phyloP scores from a whole-genome alignment of 2,113 vertebrate species.

The Takifugu flavidus region DNA sequence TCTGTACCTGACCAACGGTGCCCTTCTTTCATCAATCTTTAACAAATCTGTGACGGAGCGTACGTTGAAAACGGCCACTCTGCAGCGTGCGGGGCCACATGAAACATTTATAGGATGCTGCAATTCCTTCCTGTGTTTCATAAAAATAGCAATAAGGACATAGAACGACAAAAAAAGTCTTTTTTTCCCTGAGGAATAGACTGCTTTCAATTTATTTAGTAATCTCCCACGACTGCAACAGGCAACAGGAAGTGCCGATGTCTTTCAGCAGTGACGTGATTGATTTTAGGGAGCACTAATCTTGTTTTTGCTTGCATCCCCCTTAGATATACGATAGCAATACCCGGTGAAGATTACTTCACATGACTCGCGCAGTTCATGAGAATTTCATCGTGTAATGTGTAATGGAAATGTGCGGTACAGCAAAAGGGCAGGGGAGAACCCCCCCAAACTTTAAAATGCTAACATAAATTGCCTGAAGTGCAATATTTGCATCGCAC shows the following conservation, averaged over 20 bases:
- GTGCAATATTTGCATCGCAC: slow-evolving; percentile 26
- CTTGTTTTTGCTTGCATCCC: slow-evolving; percentile 7
- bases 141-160: too few species aligned
- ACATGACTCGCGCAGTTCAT: too few species aligned
- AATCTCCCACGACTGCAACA: background rate
- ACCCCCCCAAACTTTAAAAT: slow-evolving; percentile 19
- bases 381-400: slow-evolving; percentile 9
- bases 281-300: slow-evolving; percentile 2
- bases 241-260: slow-evolving; percentile 6
- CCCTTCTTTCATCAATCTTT: slow-evolving; percentile 34
- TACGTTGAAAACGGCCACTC: slow-evolving; percentile 21
- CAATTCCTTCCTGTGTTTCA: background rate
- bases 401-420: slow-evolving; percentile 27
- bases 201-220: background rate
- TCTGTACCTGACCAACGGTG: slow-evolving; percentile 14
- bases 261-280: background rate
- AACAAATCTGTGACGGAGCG: slow-evolving; percentile 16
- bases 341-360: background rate
- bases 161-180: too few species aligned
- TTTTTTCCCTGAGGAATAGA: too few species aligned
- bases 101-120: slow-evolving; percentile 19
- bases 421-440: slow-evolving; percentile 1
- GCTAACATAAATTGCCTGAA: slow-evolving; percentile 27
- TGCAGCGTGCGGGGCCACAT: slow-evolving; percentile 11
- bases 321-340: slow-evolving; percentile 2